phyloP scores from a whole-genome alignment of 2,888 invertebrate species.

The Acleris holmiana region DNA sequence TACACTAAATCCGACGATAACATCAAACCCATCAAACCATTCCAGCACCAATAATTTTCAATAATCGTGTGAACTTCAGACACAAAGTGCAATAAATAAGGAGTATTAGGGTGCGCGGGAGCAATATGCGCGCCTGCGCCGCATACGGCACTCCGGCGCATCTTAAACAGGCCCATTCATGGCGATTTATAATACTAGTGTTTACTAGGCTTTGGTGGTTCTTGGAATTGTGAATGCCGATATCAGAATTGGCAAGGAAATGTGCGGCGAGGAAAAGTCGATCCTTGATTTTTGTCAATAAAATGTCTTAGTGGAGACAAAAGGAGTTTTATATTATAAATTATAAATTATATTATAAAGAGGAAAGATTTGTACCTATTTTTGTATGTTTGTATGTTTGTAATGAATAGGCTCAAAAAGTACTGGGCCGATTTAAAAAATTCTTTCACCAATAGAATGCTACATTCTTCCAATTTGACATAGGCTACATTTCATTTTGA shows the following conservation, averaged over 20 bases:
- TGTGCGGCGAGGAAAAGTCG: neutral
- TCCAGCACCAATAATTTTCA: slow-evolving; percentile 23
- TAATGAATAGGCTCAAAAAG: no score
- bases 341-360: no score
- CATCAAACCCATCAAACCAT: slow-evolving; percentile 21
- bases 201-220: slow-evolving; percentile 54
- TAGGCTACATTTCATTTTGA: no score
- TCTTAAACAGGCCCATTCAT: slow-evolving; percentile 65
- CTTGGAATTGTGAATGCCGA: slow-evolving; percentile 48
- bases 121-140: slow-evolving; percentile 42
- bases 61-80: slow-evolving; percentile 53
- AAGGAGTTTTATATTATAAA: no score
- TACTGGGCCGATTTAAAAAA: no score
- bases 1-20: slow-evolving; percentile 18
- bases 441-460: no score
- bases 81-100: slow-evolving; percentile 58
- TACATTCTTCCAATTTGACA: no score
- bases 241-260: slow-evolving; percentile 12
- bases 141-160: slow-evolving; percentile 4
- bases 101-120: slow-evolving; percentile 45
- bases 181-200: slow-evolving; percentile 64
- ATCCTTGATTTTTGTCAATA: no score
- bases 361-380: no score
- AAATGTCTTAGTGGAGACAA: neutral
- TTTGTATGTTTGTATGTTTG: no score